phyloP scores from a whole-genome alignment of 2,888 invertebrate genomes.

The Malthinus seriepunctatus region DNA sequence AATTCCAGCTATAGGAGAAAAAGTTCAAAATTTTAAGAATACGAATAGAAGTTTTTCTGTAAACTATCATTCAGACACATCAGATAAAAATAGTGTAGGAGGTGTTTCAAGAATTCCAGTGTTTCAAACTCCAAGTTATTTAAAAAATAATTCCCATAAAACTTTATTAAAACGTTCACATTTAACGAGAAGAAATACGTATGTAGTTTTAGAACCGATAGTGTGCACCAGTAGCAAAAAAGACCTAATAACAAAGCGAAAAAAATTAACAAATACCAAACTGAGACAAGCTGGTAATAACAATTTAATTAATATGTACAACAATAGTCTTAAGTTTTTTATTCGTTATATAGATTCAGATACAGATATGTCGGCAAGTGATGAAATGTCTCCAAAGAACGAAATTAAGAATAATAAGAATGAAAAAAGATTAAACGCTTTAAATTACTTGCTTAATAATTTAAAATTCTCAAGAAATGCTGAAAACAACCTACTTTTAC shows the following conservation, averaged over 20 bases:
- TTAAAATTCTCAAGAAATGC: conserved; percentile 24
- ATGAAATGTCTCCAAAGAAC: conserved; percentile 9
- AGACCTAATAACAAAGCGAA: too few species aligned
- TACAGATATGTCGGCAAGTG: conserved; percentile 8
- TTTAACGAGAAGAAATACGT: conserved; percentile 22
- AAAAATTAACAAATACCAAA: too few species aligned
- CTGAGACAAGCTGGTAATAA: too few species aligned
- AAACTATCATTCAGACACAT: conserved; percentile 20
- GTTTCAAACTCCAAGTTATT: conserved; percentile 5
- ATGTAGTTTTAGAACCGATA: conserved; percentile 18
- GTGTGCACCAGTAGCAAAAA: neutral
- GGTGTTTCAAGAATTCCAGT: conserved; percentile 21
- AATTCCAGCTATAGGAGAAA: conserved; percentile 24
- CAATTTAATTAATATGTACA: too few species aligned
- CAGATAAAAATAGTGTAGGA: neutral
- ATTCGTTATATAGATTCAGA: conserved; percentile 6
- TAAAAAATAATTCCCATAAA: neutral
- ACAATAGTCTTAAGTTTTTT: neutral
- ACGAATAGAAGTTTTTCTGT: conserved; percentile 5
- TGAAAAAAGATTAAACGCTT: conserved; percentile 5
- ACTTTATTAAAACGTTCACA: neutral
- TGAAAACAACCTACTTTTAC: conserved; percentile 24
- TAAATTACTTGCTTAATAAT: conserved; percentile 20
- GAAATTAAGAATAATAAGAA: neutral
- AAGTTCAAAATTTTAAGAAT: conserved; percentile 9